These are phyloP conservation scores for Troglohyphantes excavatus DNA, from an alignment of 2,888 invertebrate species.

Conservation along the genomic window DNA sequence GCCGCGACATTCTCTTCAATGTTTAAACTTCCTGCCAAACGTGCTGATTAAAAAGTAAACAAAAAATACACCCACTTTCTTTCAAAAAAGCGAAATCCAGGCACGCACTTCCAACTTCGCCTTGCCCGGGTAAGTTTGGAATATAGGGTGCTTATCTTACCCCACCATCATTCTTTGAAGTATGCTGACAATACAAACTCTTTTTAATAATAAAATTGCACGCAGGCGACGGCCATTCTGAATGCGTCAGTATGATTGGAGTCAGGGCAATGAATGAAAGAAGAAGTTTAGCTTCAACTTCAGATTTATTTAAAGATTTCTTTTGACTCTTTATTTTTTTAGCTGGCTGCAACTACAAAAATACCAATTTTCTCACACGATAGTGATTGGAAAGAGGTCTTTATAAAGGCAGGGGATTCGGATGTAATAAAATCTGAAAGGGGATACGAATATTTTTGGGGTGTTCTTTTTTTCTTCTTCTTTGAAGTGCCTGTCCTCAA, in stretches of 20 bases:
- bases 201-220: conserved; percentile 76
- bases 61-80: conserved; percentile 42
- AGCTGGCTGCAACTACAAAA: conserved; percentile 19
- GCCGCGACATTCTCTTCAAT: conserved; percentile 22
- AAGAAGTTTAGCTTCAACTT: conserved; percentile 60
- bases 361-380: conserved; percentile 54
- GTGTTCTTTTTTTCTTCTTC: neutral
- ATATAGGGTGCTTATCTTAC: conserved; percentile 70
- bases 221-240: conserved; percentile 26
- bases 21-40: conserved; percentile 44
- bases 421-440: conserved; percentile 65
- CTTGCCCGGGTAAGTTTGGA: conserved; percentile 68
- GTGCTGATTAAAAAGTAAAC: conserved; percentile 58
- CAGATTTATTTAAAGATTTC: conserved; percentile 53
- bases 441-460: conserved; percentile 9
- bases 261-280: conserved; percentile 45
- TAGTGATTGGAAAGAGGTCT: conserved; percentile 57
- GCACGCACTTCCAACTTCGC: conserved; percentile 47
- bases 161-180: conserved; percentile 70
- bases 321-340: conserved; percentile 29
- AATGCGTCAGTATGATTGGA: conserved; percentile 59
- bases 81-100: conserved; percentile 60
- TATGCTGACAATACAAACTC: conserved; percentile 76
- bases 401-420: conserved; percentile 51
- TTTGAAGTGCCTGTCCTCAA: neutral